Conservation (phyloP, 53 echinoderm and acorn worm genomes). For the Glandiceps talaboti region DNA sequence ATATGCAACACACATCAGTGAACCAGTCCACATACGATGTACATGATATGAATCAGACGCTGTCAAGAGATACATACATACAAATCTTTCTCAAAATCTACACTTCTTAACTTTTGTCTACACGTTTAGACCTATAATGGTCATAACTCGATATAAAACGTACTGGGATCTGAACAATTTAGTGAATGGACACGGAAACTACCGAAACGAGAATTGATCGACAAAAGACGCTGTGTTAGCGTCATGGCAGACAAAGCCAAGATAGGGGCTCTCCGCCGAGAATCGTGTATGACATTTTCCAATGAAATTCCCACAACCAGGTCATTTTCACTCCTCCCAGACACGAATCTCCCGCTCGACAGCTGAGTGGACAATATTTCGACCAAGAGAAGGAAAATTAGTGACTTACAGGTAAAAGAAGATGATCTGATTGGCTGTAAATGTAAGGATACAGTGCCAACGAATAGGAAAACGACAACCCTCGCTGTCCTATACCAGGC, state of each 20-base stretch:
- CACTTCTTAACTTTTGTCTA: no score
- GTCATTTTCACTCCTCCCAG: background rate
- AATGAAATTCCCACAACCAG: background rate
- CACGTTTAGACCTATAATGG: no score
- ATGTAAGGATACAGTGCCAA: background rate
- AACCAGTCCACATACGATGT: no score
- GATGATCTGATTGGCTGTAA: constrained; percentile 10
- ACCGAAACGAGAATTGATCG: background rate
- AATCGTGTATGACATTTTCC: background rate
- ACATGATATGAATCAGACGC: no score
- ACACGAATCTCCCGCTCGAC: background rate
- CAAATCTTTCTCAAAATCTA: no score
- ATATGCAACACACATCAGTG: no score
- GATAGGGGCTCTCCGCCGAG: background rate
- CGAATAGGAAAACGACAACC: constrained; percentile 10
- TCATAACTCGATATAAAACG: no score
- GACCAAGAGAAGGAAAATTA: background rate
- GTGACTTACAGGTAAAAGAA: constrained; percentile 4
- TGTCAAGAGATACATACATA: no score
- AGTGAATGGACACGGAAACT: no score
- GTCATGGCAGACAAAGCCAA: background rate
- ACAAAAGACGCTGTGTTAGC: background rate
- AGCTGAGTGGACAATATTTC: background rate
- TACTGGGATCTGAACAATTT: no score
- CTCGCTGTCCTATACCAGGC: background rate